Base-by-base conservation (phyloP, 2,113 vertebrate species). In the Megaceryle torquata region DNA sequence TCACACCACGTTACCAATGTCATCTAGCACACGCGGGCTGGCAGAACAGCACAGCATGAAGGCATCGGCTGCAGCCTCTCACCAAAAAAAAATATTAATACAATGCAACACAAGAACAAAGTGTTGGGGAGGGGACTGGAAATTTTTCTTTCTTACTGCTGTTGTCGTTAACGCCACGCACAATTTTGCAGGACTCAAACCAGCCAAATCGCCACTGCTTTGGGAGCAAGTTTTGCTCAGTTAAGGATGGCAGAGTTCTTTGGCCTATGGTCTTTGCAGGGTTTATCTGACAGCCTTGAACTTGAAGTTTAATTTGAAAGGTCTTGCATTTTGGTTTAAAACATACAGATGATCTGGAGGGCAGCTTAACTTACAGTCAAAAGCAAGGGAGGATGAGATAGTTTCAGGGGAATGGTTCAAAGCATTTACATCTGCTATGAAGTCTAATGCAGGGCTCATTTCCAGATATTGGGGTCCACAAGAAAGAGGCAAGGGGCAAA, bases 391-490 rank as follows among this genome's bases (percentile, higher is more conserved):
- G 41, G 20, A 18, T 11, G 48, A 57, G 53, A 17, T 5, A 46
- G 24, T 3, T 0, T 6, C 13, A 5, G 25, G 12, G 35, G 5
- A 35, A 37, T 3, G 4, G 26, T 37, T 33, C 5, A 2, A 46
- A 74, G n/a, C 31, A 4, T 70, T 84, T 70, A 4, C 10, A 37
- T 41, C 31, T 44, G 17, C 72, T 64, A 5, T 33, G 35, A 86
- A 70, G 39, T n/a, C 39, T 24, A 60, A 46, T 2, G 63, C 19
- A 60, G 37, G 12, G 65, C 22, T 59, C 20, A 9, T 37, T 75
- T 64, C 43, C 63, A 48, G 22, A 19, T 26, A 41, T 29, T 48
- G 54, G 59, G 6, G 3, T 11, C 19, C 35, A 2, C n/a, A 39
- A 29, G 28, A 70, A 5, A 33, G 9, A 19, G 22, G 11, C 1